Percentiles rank a stretch among this genome's conserved stretches.
These are phyloP conservation scores for Odontomyia ornata DNA, from an alignment of 2,888 invertebrate species.

Conservation along the genomic window DNA sequence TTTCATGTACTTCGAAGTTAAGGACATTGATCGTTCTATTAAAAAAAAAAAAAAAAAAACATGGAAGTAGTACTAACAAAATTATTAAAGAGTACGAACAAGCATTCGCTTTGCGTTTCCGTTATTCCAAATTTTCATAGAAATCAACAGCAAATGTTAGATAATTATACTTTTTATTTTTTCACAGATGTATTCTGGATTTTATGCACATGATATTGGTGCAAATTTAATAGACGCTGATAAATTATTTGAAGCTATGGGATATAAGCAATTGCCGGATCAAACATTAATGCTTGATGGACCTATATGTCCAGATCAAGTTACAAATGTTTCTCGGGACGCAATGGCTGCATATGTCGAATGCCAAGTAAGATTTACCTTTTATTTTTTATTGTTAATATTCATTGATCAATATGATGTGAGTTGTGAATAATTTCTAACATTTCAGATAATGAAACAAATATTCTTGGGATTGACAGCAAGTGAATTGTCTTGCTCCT, in stretches of 20 bases:
- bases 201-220: slow-evolving; percentile 87
- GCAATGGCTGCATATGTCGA: slow-evolving; percentile 87
- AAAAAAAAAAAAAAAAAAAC: too few species aligned
- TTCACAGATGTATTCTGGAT: slow-evolving; percentile 81
- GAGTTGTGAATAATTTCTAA: slow-evolving; percentile 39
- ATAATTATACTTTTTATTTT: neutral
- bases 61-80: too few species aligned
- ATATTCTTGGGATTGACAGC: slow-evolving; percentile 78
- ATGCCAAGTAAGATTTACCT: slow-evolving; percentile 72
- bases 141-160: too few species aligned
- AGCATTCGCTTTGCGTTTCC: too few species aligned
- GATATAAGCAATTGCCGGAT: slow-evolving; percentile 73
- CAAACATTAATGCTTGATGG: slow-evolving; percentile 71
- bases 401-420: neutral
- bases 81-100: too few species aligned
- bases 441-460: slow-evolving; percentile 73
- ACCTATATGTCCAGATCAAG: slow-evolving; percentile 83
- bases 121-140: too few species aligned
- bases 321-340: slow-evolving; percentile 81
- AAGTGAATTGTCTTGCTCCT: slow-evolving; percentile 67
- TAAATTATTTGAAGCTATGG: slow-evolving; percentile 81
- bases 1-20: too few species aligned
- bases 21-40: too few species aligned
- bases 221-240: slow-evolving; percentile 82
- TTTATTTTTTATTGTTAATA: neutral